Evolutionary conservation across 2,113 vertebrate species (phyloP).

Genomic region (Riparia riparia): DNA sequence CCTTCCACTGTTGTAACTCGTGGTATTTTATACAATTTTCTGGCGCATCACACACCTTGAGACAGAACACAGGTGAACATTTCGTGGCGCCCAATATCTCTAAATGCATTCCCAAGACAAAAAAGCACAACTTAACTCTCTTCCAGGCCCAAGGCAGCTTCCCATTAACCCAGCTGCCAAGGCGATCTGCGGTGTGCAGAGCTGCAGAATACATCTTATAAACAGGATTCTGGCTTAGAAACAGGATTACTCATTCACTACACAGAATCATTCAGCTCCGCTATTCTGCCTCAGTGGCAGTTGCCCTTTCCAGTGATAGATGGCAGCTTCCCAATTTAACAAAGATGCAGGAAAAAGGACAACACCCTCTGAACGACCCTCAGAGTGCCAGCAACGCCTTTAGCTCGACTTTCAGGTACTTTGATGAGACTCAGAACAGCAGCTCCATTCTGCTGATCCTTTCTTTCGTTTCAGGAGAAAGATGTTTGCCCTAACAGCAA

Average conservation of each 20-base stretch:
- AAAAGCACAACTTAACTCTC: neutral
- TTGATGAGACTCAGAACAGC: neutral
- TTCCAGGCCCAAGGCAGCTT: neutral
- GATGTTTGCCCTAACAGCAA: neutral
- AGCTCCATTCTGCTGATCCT: neutral
- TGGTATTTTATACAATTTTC: neutral
- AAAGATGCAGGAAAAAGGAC: neutral
- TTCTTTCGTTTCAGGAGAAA: neutral
- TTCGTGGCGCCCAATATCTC: neutral
- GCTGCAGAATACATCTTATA: neutral
- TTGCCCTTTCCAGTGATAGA: constrained; percentile 39
- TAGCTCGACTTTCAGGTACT: neutral
- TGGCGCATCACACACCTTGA: neutral
- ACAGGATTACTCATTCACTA: constrained; percentile 1
- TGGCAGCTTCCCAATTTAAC: neutral
- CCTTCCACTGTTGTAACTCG: neutral
- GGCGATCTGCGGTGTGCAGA: neutral
- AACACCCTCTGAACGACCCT: neutral
- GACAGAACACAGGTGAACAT: neutral
- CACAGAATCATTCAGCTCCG: neutral
- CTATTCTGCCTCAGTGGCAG: neutral
- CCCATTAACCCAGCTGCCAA: neutral
- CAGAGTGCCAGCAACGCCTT: neutral
- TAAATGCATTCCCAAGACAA: neutral
- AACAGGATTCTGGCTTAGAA: neutral